phyloP scores from a whole-genome alignment of 1,140 invertebrate species.

The Lasioglossum albipes region DNA sequence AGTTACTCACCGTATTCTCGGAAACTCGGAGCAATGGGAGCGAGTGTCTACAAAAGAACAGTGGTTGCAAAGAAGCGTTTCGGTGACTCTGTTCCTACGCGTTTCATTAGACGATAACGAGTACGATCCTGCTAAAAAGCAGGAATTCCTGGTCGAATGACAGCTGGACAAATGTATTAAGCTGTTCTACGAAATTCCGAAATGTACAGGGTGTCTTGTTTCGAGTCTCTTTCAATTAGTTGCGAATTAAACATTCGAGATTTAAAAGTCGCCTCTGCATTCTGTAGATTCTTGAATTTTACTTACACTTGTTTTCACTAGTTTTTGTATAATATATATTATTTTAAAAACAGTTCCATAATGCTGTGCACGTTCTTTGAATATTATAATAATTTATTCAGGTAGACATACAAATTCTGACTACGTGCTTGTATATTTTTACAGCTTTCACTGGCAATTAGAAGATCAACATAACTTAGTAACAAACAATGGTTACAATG shows the following conservation, averaged over 20 bases:
- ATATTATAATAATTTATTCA: too few species aligned
- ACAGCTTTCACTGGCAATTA: slow-evolving; percentile 74
- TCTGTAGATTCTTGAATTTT: neutral
- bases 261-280: neutral
- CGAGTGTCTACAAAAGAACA: neutral
- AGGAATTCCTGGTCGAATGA: neutral
- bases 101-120: neutral
- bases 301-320: too few species aligned
- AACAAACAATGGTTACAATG: slow-evolving; percentile 67
- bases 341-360: too few species aligned
- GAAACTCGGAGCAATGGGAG: neutral
- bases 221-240: neutral
- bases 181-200: neutral
- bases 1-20: neutral
- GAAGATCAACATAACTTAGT: slow-evolving; percentile 74
- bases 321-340: too few species aligned
- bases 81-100: neutral
- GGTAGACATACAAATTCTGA: neutral
- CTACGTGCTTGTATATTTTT: slow-evolving; percentile 10
- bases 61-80: neutral
- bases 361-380: too few species aligned
- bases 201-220: neutral
- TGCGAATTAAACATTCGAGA: too few species aligned
- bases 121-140: too few species aligned
- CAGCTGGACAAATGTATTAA: neutral